Percentiles rank a stretch among this genome's conserved stretches.
phyloP scores from a whole-genome alignment of 2,797 vertebrate species.

The Pseudopleuronectes americanus region DNA sequence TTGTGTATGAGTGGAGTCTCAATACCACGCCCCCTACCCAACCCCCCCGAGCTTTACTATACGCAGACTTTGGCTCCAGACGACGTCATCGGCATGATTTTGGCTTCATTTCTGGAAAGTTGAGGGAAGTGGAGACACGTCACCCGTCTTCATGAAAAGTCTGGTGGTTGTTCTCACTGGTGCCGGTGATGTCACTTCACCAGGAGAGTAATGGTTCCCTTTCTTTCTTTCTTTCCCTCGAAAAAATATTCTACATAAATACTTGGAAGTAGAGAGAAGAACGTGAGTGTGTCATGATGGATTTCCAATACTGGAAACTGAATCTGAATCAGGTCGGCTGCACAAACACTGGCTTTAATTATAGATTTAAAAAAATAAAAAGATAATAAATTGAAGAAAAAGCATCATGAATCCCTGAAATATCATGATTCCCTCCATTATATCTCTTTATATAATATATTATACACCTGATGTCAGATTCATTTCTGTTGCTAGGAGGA shows the following conservation, averaged over 20 bases:
- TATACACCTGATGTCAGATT: neutral
- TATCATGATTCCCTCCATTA: neutral
- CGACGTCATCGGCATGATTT: too few relatives aligned
- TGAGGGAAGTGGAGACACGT: too few relatives aligned
- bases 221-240: too few relatives aligned
- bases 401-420: slow-evolving; percentile 9
- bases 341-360: slow-evolving; percentile 28
- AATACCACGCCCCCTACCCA: too few relatives aligned
- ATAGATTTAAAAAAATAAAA: neutral
- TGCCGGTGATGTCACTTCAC: too few relatives aligned
- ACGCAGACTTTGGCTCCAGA: too few relatives aligned
- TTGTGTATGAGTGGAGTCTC: too few relatives aligned
- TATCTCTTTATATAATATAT: slow-evolving; percentile 10
- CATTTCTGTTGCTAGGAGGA: slow-evolving; percentile 1
- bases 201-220: too few relatives aligned
- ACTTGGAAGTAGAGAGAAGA: neutral
- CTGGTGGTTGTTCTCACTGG: too few relatives aligned
- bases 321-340: slow-evolving; percentile 30
- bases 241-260: neutral
- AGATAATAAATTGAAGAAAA: slow-evolving; percentile 25
- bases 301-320: slow-evolving; percentile 26
- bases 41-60: too few relatives aligned
- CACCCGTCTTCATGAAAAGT: too few relatives aligned
- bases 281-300: slow-evolving; percentile 4
- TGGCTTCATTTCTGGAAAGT: too few relatives aligned